Percentiles rank a stretch among this genome's conserved stretches.
These are phyloP conservation scores for Aphis gossypii DNA, from an alignment of 1,140 invertebrate genomes.

Conservation along the genomic window DNA sequence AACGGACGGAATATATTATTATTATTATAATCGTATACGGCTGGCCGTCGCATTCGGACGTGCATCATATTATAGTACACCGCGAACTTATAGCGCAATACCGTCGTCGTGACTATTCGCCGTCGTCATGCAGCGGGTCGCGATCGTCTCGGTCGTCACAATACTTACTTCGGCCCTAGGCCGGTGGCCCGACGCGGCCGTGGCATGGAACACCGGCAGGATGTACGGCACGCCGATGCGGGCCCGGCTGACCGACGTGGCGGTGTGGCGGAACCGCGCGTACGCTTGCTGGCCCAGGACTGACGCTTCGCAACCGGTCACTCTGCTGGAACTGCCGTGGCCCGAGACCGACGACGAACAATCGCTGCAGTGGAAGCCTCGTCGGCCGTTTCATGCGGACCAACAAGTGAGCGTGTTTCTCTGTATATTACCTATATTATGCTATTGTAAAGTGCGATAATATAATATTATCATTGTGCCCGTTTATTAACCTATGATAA, in stretches of 20 bases:
- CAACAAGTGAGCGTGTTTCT: conserved; percentile 27
- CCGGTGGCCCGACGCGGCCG: neutral
- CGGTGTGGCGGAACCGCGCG: conserved; percentile 72
- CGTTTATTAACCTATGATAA: neutral
- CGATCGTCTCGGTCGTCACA: too few species aligned
- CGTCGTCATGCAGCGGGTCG: neutral
- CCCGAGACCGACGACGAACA: conserved; percentile 60
- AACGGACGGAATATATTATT: neutral
- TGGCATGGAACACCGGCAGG: neutral
- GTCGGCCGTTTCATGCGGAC: conserved; percentile 4
- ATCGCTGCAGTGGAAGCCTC: neutral
- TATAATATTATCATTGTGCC: too few species aligned
- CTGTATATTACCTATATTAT: neutral
- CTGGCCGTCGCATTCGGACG: neutral
- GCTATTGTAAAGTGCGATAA: too few species aligned
- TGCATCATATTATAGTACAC: too few species aligned
- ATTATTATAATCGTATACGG: neutral
- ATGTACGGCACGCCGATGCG: neutral
- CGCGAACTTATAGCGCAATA: neutral
- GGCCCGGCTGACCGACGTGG: conserved; percentile 71
- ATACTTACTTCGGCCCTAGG: neutral
- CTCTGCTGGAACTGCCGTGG: conserved; percentile 72
- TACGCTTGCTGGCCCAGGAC: conserved; percentile 76
- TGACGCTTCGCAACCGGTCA: conserved; percentile 74
- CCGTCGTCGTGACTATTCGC: neutral